Evolutionary conservation across 2,888 invertebrate genomes (phyloP), one percentile per base, ranked within the genome.

Genomic region (Drosophila lacicola): DNA sequence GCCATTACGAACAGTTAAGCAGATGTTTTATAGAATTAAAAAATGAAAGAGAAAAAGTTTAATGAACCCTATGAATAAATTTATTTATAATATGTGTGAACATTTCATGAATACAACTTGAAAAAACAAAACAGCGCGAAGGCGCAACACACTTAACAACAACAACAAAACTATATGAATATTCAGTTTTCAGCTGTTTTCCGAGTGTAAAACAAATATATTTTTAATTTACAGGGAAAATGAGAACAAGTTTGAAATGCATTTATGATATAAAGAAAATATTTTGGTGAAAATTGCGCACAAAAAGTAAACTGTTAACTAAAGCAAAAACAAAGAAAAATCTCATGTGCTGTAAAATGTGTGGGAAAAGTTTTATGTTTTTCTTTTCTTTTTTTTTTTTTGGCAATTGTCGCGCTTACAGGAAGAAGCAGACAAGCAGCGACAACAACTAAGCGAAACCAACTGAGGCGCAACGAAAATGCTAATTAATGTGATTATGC

Each of bases 401-500:
- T 77, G 73, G 75, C 75, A 75, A 54, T 57, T 72, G 62, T 45
- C 53, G 42, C 63, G 39, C 29, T 61, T 45, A 6, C 51, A 47
- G 45, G 10, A 53, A 60, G 21, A 47, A 46, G 13, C 39, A 50
- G 34, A 47, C 11, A 17, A 44, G 39, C 2, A 29, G 29, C 29
- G 29, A 29, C 21, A 39, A 21, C 39, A 17, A 63, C 47, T 42
- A 50, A 42, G 34, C 57, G 49, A 55, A 37, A 8, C 2, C 56
- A 74, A 70, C 70, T 74, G 70, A 83, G 50, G 74, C 83, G 65
- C 74, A 81, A 60, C 77, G 69, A 76, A 70, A 88, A 82, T 78
- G 89, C 81, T 90, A 89, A 89, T 89, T 89, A 89, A 90, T 90
- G 82, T 74, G 88, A 90, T 89, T 87, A 89, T 87, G 89, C 72